Conservation (phyloP, 1,140 invertebrate species). For the Penaeus chinensis region DNA sequence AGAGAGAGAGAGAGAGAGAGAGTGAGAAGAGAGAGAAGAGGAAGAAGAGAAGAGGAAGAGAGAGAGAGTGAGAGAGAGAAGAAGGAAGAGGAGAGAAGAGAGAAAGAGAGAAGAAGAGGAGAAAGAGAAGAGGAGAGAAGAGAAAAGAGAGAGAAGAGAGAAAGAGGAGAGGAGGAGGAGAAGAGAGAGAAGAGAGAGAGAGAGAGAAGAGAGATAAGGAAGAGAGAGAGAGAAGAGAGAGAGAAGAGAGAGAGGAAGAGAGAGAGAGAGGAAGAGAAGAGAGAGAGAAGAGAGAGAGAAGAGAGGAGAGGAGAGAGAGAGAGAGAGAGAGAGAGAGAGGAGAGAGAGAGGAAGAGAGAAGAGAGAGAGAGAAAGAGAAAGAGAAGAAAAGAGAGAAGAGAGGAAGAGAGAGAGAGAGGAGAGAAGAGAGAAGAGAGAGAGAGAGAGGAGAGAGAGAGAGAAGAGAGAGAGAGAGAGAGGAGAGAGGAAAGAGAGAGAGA, state of each 20-base stretch:
- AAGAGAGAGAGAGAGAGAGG: too few relatives aligned
- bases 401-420: too few relatives aligned
- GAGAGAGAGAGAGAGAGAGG: too few relatives aligned
- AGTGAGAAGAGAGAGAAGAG: slow-evolving; percentile 8
- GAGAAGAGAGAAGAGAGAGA: too few relatives aligned
- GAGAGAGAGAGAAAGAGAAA: too few relatives aligned
- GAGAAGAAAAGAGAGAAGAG: too few relatives aligned
- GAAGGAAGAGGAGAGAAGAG: neutral
- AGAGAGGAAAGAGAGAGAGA: too few relatives aligned
- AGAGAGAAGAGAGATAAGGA: neutral
- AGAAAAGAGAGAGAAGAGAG: too few relatives aligned
- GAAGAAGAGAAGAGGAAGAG: neutral
- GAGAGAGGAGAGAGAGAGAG: too few relatives aligned
- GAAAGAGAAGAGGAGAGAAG: neutral
- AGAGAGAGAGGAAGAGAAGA: slow-evolving; percentile 28
- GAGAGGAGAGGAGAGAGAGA: too few relatives aligned
- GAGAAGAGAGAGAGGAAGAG: slow-evolving; percentile 31
- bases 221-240: neutral
- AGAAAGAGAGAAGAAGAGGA: neutral
- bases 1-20: slow-evolving; percentile 33
- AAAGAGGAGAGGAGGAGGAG: neutral
- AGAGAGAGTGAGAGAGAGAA: neutral
- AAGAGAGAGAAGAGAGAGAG: neutral
- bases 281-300: too few relatives aligned
- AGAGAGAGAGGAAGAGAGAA: too few relatives aligned